phyloP scores from a whole-genome alignment of 2,113 vertebrate species.

The Marmota flaviventris region DNA sequence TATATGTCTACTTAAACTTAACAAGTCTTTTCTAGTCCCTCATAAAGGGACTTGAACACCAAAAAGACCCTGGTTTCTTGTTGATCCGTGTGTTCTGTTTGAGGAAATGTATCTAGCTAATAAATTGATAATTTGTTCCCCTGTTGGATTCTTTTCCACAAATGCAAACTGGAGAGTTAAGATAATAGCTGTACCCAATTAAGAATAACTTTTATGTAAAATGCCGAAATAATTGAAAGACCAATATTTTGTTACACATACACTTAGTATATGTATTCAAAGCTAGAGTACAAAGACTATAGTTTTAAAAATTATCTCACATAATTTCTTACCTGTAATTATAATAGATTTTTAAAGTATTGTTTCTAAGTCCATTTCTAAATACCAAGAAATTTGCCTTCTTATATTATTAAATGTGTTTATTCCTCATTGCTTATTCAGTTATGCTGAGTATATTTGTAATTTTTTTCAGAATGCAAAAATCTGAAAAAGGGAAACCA shows the following conservation, averaged over 20 bases:
- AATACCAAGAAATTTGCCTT: slow-evolving; percentile 46
- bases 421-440: slow-evolving; percentile 48
- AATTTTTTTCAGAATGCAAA: slow-evolving; percentile 54
- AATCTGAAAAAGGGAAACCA: slow-evolving; percentile 31
- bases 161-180: slow-evolving; percentile 57
- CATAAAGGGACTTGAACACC: slow-evolving; percentile 32
- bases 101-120: slow-evolving; percentile 47
- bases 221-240: slow-evolving; percentile 59
- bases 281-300: slow-evolving; percentile 35
- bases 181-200: slow-evolving; percentile 27
- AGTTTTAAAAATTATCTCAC: slow-evolving; percentile 47
- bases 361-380: slow-evolving; percentile 56
- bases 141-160: slow-evolving; percentile 41
- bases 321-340: slow-evolving; percentile 36
- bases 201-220: slow-evolving; percentile 62
- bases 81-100: slow-evolving; percentile 12
- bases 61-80: slow-evolving; percentile 7
- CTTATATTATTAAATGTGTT: slow-evolving; percentile 63
- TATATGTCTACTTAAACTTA: slow-evolving; percentile 43
- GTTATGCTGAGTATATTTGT: slow-evolving; percentile 30
- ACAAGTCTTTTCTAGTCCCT: background rate
- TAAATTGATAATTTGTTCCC: slow-evolving; percentile 25
- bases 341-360: slow-evolving; percentile 39
- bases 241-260: slow-evolving; percentile 31
- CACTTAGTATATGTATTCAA: slow-evolving; percentile 29